Base-by-base conservation (phyloP, 2,888 invertebrate species). In the Hirtodrosophila cameraria region DNA sequence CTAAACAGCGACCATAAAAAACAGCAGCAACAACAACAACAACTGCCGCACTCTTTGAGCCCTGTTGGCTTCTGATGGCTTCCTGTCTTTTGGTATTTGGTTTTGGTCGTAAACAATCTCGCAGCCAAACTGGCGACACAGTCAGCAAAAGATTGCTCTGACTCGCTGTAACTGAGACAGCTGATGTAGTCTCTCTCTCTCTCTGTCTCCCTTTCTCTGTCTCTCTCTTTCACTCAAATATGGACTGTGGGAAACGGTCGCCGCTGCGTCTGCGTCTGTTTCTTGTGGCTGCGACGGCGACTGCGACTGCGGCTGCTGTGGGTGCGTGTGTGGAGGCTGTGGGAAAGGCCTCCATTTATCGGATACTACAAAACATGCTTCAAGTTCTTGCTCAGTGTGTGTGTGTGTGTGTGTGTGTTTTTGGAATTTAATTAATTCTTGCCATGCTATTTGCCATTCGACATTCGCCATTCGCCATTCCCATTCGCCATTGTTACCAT, bases 351-450 rank as follows among this genome's bases (percentile, higher is more conserved):
- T 38, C 36, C 49, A 53, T 45, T 16, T 31, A 58, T 42, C 13
- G 48, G 23, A 25, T 33, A 18, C 31, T 8, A 11, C 31, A 12
- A 23, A 43, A 23, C n/a, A 46, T 23, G 23, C 23, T 23, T 23
- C 7, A 6, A 23, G 23, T 31, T 7, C 12, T 0, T 4, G 8
- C n/a, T n/a, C 9, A 16, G 16, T 27, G 15, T 33, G 28, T 48
- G 28, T 48, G 43, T 27, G 36, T n/a, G n/a, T n/a, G n/a, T 54
- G 42, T 13, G 25, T 55, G 48, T 61, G 49, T 57, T 63, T 68
- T 65, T 63, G 57, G 60, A 60, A 75, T 82, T 75, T 75, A 68
- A 80, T 80, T 82, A 82, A 70, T 75, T 75, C 61, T 58, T 55
- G 60, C 54, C 75, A 75, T 66, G 75, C 68, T 59, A 43, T 66